These are phyloP conservation scores for Platynereis dumerilii DNA, from an alignment of 2,888 invertebrate genomes.

Conservation along the genomic window DNA sequence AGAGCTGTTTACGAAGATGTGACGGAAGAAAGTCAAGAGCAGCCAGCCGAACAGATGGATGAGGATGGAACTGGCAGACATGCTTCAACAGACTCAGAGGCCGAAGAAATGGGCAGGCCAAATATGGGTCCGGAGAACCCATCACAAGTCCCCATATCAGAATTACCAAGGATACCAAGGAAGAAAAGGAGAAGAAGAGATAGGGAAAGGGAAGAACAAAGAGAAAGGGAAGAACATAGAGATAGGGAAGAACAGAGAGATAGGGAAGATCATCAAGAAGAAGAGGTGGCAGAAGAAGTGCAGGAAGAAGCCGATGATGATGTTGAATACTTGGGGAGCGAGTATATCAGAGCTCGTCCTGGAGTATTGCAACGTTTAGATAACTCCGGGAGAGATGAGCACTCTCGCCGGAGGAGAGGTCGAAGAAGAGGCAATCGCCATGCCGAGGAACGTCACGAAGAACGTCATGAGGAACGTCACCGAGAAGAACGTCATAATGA, in stretches of 20 bases:
- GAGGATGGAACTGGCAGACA: conserved; percentile 4
- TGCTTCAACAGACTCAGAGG: conserved; percentile 6
- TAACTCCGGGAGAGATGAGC: no score
- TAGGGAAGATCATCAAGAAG: no score
- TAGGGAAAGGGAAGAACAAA: conserved; percentile 44
- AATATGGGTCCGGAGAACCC: conserved; percentile 40
- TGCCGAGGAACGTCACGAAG: conserved; percentile 13
- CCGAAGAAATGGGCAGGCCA: conserved; percentile 11
- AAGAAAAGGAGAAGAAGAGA: conserved; percentile 53
- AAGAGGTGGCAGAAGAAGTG: conserved; percentile 16
- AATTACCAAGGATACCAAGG: conserved; percentile 51
- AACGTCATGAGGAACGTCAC: no score
- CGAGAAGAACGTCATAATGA: conserved; percentile 14
- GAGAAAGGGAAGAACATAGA: conserved; percentile 41
- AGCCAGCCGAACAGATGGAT: not conserved
- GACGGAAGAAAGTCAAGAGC: not conserved
- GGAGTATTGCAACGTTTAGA: no score
- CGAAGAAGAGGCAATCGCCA: no score
- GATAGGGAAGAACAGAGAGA: conserved; percentile 23
- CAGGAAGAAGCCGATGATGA: no score
- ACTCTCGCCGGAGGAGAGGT: no score
- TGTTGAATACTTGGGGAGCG: no score
- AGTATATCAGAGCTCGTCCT: no score
- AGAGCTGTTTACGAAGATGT: not conserved
- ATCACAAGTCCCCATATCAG: conserved; percentile 42